Evolutionary conservation across 1,140 invertebrate genomes (phyloP), one percentile per base, ranked within the genome.

Genomic region (Drosophila virilis): DNA sequence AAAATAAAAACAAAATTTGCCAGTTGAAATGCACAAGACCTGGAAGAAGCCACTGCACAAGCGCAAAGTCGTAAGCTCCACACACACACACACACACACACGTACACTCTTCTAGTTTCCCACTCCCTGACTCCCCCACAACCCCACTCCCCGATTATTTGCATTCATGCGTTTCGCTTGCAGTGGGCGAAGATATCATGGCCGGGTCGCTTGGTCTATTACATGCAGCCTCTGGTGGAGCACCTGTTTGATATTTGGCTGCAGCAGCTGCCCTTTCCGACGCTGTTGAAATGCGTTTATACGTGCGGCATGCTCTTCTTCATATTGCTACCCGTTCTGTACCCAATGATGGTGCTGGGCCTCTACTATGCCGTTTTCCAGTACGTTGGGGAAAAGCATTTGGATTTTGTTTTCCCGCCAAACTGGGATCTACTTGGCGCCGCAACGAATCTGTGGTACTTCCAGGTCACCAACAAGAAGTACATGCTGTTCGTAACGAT

Each of bases 21-120:
- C 7, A 5, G 37, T 65, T 0, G 4, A 65, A 45, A 88, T 88
- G 84, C 77, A 43, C 10, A 80, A 88, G 55, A 80, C 70, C 12
- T 88, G 84, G 84, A 74, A 80, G 4, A 88, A 89, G 35, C 50
- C 84, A 6, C 35, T 89, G 28, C 84, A 88, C 50, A 88, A 88
- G 70, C 84, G 84, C 7, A 88, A 73, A 70, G 3, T 67, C n/a
- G 84, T 88, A 62, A 68, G 78, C 45, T 33, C 13, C 9, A 12
- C 3, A 60, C n/a, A 1, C n/a, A 13, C 10, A 22, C 8, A 2
- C 8, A 1, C 7, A n/a, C 8, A 12, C 22, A 28, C 43, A 22
- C 17, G 1, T 17, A 1, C 17, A 17, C 17, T 17, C 17, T 17
- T 17, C 17, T 1, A 17, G 17, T 35, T 12, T 22, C 42, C 8